Evolutionary conservation across 2,113 vertebrate genomes (phyloP).

Genomic region (Megaleporinus macrocephalus): DNA sequence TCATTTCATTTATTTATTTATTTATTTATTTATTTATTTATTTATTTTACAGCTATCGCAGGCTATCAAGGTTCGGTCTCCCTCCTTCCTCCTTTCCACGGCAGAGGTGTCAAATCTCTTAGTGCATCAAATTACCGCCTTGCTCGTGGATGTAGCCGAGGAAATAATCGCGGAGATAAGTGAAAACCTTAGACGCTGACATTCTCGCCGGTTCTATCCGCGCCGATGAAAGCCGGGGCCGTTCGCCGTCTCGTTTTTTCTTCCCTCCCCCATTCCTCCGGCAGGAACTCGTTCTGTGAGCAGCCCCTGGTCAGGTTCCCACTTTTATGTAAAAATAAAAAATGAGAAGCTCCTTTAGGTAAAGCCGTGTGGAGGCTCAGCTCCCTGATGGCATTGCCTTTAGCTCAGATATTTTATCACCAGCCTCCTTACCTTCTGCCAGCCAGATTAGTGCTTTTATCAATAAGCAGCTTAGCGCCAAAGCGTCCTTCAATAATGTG

Average conservation of each 20-base stretch:
- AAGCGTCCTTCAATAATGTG: constrained; percentile 80
- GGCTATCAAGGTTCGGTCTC: constrained; percentile 12
- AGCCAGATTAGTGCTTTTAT: constrained; percentile 84
- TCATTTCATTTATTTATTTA: too few species aligned
- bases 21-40: too few species aligned
- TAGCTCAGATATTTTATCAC: constrained; percentile 80
- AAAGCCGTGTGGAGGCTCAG: constrained; percentile 74
- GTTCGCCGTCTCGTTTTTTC: constrained; percentile 49
- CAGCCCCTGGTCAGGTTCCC: constrained; percentile 59
- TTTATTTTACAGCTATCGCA: too few species aligned
- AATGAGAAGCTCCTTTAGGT: constrained; percentile 71
- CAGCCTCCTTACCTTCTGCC: constrained; percentile 80
- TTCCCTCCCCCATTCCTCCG: neutral
- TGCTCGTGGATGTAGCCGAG: constrained; percentile 57
- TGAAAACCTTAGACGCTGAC: constrained; percentile 62
- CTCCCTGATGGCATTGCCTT: constrained; percentile 75
- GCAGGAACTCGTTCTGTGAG: constrained; percentile 45
- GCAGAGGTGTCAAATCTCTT: constrained; percentile 54
- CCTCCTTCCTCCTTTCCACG: neutral
- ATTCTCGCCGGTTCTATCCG: constrained; percentile 61
- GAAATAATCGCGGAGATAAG: constrained; percentile 67
- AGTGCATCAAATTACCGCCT: constrained; percentile 68
- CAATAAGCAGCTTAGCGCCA: constrained; percentile 83
- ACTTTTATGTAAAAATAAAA: constrained; percentile 65
- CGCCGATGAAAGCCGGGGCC: constrained; percentile 60